Evolutionary conservation across 2,113 vertebrate species (phyloP), one percentile per base, ranked within the genome.

Genomic region (Syngnathus typhle): DNA sequence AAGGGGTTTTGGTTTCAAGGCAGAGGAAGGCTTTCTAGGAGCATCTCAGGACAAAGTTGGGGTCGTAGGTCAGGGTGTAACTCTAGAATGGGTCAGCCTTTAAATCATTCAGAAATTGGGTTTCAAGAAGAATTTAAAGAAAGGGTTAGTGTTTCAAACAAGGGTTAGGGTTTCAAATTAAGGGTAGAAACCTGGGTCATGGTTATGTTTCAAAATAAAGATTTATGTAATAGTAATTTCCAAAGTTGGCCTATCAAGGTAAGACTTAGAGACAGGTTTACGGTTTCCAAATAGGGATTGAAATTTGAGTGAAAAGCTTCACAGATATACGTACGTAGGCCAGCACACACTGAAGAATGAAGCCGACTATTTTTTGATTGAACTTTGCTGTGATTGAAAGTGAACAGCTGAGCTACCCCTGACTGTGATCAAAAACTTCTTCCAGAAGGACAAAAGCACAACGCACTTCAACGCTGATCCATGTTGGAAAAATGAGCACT

Each of bases 391-490:
- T 43, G 36, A 65, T 32, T 1, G 43, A 46, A 72, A 23, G 75
- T 65, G 12, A 43, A 58, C 39, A 67, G 62, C 52, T 67, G 38
- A 59, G 37, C 55, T 12, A 8, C 58, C n/a, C 32, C 49, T 16
- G 23, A 16, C 67, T 68, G 21, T 1, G 19, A 71, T 75, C 71
- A 80, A 68, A 72, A 9, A 41, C 15, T 23, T 58, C 52, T 4
- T 2, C 63, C 61, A 49, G 2, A 47, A 52, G 70, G 67, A 75
- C 37, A 16, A n/a, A 58, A 18, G 47, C 78, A 7, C n/a, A 63
- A 69, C 77, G 55, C 79, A 65, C 74, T 81, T 81, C 79, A 85
- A 27, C 27, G 11, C 64, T 74, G 61, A 82, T 86, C 74, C 84
- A 54, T 77, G 65, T 64, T 55, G 19, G 56, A 61, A 23, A 74